phyloP scores from a whole-genome alignment of 1,140 invertebrate genomes.

The Aphaenogaster ashmeadi region DNA sequence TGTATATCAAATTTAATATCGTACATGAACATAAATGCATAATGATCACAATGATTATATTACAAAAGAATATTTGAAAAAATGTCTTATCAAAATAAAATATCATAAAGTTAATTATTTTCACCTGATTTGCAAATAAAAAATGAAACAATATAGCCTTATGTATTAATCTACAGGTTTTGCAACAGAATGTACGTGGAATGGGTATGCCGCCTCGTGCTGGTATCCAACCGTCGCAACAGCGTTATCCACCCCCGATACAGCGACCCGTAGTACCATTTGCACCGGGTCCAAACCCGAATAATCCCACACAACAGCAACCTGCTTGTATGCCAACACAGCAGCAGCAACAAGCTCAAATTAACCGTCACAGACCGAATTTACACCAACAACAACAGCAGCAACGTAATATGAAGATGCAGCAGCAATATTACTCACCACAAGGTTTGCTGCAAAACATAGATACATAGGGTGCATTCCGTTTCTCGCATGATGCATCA shows the following conservation, averaged over 20 bases:
- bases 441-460: conserved; percentile 81
- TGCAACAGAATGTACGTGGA: conserved; percentile 86
- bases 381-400: conserved; percentile 85
- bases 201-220: conserved; percentile 86
- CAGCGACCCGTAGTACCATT: conserved; percentile 86
- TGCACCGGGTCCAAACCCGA: conserved; percentile 85
- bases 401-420: conserved; percentile 86
- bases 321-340: conserved; percentile 83
- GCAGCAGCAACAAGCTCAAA: conserved; percentile 85
- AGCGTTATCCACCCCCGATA: conserved; percentile 86
- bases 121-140: conserved; percentile 6
- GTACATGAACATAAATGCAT: neutral
- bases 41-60: too few species aligned
- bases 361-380: conserved; percentile 86
- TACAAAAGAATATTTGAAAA: too few species aligned
- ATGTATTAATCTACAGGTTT: conserved; percentile 75
- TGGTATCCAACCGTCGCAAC: conserved; percentile 85
- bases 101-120: neutral
- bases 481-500: too few species aligned
- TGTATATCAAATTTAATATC: neutral
- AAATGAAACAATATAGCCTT: neutral
- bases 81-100: too few species aligned
- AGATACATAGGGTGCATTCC: too few species aligned
- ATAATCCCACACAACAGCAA: conserved; percentile 86
- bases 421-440: conserved; percentile 86